Conservation (phyloP, 2,888 invertebrate genomes). For the Acleris literana region DNA sequence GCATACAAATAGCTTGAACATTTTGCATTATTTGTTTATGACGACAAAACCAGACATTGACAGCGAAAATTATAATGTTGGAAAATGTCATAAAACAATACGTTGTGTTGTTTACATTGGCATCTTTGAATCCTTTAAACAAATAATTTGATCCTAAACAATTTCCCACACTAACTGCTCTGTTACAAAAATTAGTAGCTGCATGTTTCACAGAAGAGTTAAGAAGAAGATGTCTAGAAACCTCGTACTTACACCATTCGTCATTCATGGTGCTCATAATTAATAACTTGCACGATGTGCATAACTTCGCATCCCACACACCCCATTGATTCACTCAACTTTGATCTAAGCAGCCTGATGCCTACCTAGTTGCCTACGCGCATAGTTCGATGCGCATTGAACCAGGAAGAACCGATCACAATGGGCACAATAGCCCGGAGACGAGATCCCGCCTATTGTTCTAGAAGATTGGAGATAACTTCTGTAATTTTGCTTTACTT, state of each 20-base stretch:
- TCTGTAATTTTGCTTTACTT: constrained; percentile 10
- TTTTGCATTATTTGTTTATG: neutral
- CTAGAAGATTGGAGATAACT: constrained; percentile 28
- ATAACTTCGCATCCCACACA: constrained; percentile 13
- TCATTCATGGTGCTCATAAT: neutral
- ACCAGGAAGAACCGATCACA: constrained; percentile 29
- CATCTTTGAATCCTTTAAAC: too few species aligned
- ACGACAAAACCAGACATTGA: neutral
- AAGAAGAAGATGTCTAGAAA: too few species aligned
- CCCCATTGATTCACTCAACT: constrained; percentile 21
- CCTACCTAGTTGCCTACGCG: constrained; percentile 24
- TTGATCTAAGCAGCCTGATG: constrained; percentile 26
- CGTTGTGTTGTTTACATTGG: too few species aligned
- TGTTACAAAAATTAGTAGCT: too few species aligned
- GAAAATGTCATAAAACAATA: too few species aligned
- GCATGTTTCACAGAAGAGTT: too few species aligned
- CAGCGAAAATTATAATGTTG: too few species aligned
- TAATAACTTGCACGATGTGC: neutral
- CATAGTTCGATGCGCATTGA: constrained; percentile 28
- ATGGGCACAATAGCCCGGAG: constrained; percentile 34
- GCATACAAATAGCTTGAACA: constrained; percentile 6
- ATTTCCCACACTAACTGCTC: too few species aligned
- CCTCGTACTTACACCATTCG: neutral
- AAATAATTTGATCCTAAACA: too few species aligned
- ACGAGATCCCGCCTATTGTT: constrained; percentile 30